phyloP scores from a whole-genome alignment of 1,140 invertebrate species.

The Bombus waltoni region DNA sequence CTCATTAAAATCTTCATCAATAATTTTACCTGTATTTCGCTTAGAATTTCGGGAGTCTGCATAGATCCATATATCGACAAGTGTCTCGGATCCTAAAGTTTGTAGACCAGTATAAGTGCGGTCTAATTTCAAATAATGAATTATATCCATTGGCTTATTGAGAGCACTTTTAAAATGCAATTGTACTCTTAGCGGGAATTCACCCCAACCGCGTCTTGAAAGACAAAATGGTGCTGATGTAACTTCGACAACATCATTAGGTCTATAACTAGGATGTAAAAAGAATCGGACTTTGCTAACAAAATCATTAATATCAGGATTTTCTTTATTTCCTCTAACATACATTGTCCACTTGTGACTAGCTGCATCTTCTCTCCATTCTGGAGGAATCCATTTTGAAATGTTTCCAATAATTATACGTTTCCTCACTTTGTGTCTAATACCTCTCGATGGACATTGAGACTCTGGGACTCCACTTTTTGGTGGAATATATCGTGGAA shows the following conservation, averaged over 20 bases:
- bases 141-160: slow-evolving; percentile 91
- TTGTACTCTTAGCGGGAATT: slow-evolving; percentile 92
- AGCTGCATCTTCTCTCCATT: slow-evolving; percentile 86
- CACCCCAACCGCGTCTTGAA: slow-evolving; percentile 93
- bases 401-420: slow-evolving; percentile 91
- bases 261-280: slow-evolving; percentile 93
- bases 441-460: slow-evolving; percentile 68
- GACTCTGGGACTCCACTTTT: slow-evolving; percentile 71
- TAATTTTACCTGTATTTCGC: neutral
- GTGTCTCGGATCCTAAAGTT: slow-evolving; percentile 91
- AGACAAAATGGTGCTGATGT: slow-evolving; percentile 91
- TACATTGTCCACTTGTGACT: slow-evolving; percentile 96
- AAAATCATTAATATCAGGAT: slow-evolving; percentile 85
- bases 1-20: neutral
- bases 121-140: slow-evolving; percentile 93
- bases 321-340: slow-evolving; percentile 87
- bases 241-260: slow-evolving; percentile 93
- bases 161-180: slow-evolving; percentile 89
- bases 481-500: slow-evolving; percentile 79
- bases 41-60: slow-evolving; percentile 34
- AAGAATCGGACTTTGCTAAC: slow-evolving; percentile 91
- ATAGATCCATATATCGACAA: slow-evolving; percentile 88
- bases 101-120: slow-evolving; percentile 93
- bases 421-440: slow-evolving; percentile 74
- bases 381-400: slow-evolving; percentile 90